phyloP scores from a whole-genome alignment of 2,113 vertebrate species.

The Mellivora capensis region DNA sequence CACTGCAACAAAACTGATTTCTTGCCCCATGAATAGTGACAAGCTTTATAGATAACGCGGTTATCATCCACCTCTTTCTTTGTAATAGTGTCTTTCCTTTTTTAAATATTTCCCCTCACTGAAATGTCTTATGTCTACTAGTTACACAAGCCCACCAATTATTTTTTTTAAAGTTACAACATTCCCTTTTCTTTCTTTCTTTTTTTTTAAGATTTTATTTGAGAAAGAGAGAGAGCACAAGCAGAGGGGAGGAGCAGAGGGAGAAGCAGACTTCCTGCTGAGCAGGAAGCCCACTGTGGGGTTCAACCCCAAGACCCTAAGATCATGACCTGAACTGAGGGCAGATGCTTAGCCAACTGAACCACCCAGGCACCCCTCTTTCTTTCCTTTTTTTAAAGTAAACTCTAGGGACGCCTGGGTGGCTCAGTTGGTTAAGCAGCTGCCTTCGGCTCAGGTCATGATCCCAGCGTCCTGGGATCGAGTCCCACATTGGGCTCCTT shows the following conservation, averaged over 20 bases:
- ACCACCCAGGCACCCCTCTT: background rate
- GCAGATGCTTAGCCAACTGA: background rate
- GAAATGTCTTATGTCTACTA: background rate
- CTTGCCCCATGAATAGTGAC: background rate
- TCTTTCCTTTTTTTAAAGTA: background rate
- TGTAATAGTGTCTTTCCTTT: background rate
- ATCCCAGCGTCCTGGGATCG: too few relatives aligned
- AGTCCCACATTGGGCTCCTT: too few relatives aligned
- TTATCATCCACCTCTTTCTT: background rate
- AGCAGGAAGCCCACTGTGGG: background rate
- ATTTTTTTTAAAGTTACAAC: background rate
- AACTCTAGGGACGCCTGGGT: too few relatives aligned
- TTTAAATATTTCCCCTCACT: background rate
- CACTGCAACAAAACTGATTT: constrained; percentile 16
- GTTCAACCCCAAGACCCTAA: background rate
- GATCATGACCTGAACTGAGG: background rate
- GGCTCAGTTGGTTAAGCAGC: too few relatives aligned
- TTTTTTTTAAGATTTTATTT: background rate
- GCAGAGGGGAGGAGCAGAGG: background rate
- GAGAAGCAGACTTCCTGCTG: background rate
- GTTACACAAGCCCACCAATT: background rate
- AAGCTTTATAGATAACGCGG: background rate
- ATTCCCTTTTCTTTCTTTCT: background rate
- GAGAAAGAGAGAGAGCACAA: background rate
- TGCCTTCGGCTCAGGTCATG: too few relatives aligned